Evolutionary conservation across 2,888 invertebrate genomes (phyloP), one percentile per base, ranked within the genome.

Genomic region (Pteria penguin): DNA sequence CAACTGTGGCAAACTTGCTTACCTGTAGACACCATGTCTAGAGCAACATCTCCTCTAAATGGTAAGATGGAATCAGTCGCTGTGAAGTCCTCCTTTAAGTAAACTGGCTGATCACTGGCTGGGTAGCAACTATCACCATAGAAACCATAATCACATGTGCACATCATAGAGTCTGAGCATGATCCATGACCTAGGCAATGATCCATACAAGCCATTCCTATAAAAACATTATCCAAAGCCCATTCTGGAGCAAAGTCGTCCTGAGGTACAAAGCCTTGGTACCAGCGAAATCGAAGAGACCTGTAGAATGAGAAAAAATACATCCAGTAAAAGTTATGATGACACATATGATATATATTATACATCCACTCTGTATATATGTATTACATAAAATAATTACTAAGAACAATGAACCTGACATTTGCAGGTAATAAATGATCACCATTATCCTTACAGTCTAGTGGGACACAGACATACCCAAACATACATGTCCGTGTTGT

Each of bases 201-300:
- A 22, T 90, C 87, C 80, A 86, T 81, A 82, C 93, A 93, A 22
- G 90, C 86, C 84, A 92, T 91, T 0, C 93, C 92, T 63, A 93
- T 89, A 81, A 92, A 92, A 24, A 93, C 87, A 79, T 92, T 92
- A 80, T 92, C 92, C 27, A 93, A 76, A 8, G 91, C 92, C 93
- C 93, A 93, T n/a, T 89, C 87, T 26, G 90, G 90, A 14, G 88
- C 88, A 65, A 84, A 87, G 74, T 90, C 90, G 57, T 86, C 75
- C 3, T 87, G 82, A 2, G 86, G 87, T 60, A 91, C 88, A 54
- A 86, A 84, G 1, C 92, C 92, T 78, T 93, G 92, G 72, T 89
- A 89, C 92, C 92, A 92, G n/a, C 92, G 88, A 81, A 93, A 92
- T 63, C 92, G 76, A 45, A 88, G 70, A 11, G 87, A 82, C 58